Base-by-base conservation (phyloP, 1,140 invertebrate genomes). In the Armadillidium nasatum region DNA sequence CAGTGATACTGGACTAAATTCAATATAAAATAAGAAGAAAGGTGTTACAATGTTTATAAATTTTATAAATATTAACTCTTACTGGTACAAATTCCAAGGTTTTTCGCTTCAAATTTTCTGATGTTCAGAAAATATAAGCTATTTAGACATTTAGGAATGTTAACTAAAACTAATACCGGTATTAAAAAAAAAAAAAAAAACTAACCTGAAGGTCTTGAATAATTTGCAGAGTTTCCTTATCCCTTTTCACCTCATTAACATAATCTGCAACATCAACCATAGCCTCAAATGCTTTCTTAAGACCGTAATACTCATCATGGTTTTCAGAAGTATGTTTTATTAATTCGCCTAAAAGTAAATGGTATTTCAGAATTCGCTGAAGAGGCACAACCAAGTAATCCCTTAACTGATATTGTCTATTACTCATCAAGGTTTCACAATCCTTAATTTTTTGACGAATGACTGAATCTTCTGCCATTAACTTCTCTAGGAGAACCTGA, bases 181-280 rank as follows among this genome's bases (percentile, higher is more conserved):
- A n/a, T n/a, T n/a, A n/a, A n/a, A n/a, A n/a, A n/a, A n/a, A n/a
- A n/a, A n/a, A n/a, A n/a, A n/a, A 33, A 33, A 33, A 10, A 22
- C 22, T 23, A 76, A 79, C 80, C 80, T 80, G 76, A 45, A 81
- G 92, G 86, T 96, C 94, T 78, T 90, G 89, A 81, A 99, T 95
- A 71, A 98, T 90, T 77, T 93, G 90, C 22, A 97, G 86, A 72
- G 94, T 93, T 84, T 98, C 96, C 72, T 93, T 95, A 86, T 99
- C 96, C 70, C 96, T 86, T 83, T 97, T 98, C n/a, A 97, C 94
- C 88, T 99, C 97, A 85, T 99, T 99, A 77, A 97, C 97, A 85
- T 95, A 99, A 82, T 95, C 90, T 13, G 96, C 95, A 44, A 99
- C 90, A 85, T 99, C 96, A 76, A 95, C 89, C 96, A 99, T 99